phyloP scores from a whole-genome alignment of 2,888 invertebrate genomes.

The Rotaria magnacalcarata region DNA sequence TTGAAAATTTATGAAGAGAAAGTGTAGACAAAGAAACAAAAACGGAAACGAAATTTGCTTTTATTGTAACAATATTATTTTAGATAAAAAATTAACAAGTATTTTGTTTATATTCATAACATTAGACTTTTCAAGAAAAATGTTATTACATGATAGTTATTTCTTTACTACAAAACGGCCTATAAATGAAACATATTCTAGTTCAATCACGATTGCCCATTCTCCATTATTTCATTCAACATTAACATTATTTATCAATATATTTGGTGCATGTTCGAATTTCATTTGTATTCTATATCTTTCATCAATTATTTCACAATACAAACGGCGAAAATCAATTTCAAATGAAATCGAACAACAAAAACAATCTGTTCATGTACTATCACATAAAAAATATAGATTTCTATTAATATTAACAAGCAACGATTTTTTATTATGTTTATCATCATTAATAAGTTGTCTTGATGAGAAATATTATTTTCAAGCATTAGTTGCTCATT shows the following conservation, averaged over 20 bases:
- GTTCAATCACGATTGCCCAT: background rate
- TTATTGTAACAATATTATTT: background rate
- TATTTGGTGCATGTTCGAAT: background rate
- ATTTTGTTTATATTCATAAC: background rate
- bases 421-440: background rate
- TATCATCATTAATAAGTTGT: background rate
- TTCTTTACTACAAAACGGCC: background rate
- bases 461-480: background rate
- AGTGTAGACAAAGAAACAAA: background rate
- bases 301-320: background rate
- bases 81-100: background rate
- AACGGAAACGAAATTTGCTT: background rate
- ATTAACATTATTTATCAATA: background rate
- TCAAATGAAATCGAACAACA: background rate
- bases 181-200: background rate
- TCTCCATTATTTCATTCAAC: background rate
- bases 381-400: background rate
- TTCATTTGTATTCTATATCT: background rate
- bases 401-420: background rate
- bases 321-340: background rate
- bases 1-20: background rate
- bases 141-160: conserved; percentile 28
- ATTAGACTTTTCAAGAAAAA: background rate
- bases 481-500: background rate
- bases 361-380: background rate